Evolutionary conservation across 2,113 vertebrate species (phyloP).

Genomic region (Cryptomyrus ogoouensis): DNA sequence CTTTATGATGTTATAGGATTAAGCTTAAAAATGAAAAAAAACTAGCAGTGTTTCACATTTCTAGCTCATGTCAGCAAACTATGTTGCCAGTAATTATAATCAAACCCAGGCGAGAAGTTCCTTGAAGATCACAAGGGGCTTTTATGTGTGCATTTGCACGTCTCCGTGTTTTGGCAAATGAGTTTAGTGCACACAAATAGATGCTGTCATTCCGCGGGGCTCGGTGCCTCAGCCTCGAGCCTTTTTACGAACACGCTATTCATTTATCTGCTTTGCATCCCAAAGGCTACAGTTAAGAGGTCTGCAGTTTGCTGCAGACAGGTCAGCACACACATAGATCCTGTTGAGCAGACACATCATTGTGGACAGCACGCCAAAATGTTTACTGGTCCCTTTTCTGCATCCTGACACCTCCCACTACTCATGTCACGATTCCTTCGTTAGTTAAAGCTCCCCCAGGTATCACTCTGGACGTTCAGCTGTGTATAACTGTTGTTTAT

Average conservation of each 20-base stretch:
- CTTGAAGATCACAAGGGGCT: neutral
- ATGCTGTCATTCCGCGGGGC: neutral
- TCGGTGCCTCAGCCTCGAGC: neutral
- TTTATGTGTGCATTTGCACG: neutral
- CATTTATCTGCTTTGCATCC: neutral
- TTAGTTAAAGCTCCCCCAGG: neutral
- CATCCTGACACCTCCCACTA: neutral
- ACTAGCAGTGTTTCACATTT: too few species aligned
- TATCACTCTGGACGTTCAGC: neutral
- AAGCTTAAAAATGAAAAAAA: neutral
- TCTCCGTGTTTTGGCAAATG: neutral
- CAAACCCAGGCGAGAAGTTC: neutral
- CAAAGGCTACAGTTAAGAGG: neutral
- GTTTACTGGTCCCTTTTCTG: neutral
- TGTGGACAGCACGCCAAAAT: neutral
- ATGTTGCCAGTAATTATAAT: neutral
- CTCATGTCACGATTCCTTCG: neutral
- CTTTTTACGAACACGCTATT: neutral
- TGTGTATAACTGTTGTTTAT: neutral
- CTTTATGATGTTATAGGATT: neutral
- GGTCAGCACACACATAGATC: neutral
- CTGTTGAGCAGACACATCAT: neutral
- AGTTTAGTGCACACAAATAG: neutral
- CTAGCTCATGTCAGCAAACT: neutral
- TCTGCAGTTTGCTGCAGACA: neutral